These are phyloP conservation scores for Drosophila engyochracea DNA, from an alignment of 2,888 invertebrate species.

Conservation along the genomic window DNA sequence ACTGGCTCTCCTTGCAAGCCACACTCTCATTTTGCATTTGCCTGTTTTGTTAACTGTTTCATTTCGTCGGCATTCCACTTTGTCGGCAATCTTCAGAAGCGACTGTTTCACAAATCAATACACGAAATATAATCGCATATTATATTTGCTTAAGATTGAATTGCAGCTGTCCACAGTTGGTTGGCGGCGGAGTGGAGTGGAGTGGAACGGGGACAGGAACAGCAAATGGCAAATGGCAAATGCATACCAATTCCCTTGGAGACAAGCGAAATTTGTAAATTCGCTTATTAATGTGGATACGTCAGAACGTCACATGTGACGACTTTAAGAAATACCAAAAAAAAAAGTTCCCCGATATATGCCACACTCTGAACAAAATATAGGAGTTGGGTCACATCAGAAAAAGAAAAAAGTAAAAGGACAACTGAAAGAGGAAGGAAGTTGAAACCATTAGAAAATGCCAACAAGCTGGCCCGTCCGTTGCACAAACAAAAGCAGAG, in stretches of 20 bases:
- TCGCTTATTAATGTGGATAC: slow-evolving; percentile 48
- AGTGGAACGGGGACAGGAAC: neutral
- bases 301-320: slow-evolving; percentile 56
- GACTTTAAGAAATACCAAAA: slow-evolving; percentile 56
- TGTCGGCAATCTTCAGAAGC: slow-evolving; percentile 46
- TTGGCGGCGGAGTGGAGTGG: neutral
- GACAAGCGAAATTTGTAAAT: slow-evolving; percentile 15
- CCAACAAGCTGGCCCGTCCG: slow-evolving; percentile 48
- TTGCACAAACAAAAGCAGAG: slow-evolving; percentile 50
- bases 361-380: slow-evolving; percentile 17
- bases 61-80: slow-evolving; percentile 42
- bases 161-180: slow-evolving; percentile 4
- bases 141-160: slow-evolving; percentile 38
- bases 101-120: slow-evolving; percentile 49
- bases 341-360: neutral
- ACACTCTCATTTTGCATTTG: neutral
- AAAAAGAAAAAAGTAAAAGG: slow-evolving; percentile 27
- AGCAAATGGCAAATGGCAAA: slow-evolving; percentile 11
- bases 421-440: slow-evolving; percentile 75
- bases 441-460: slow-evolving; percentile 81
- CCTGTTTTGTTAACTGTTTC: slow-evolving; percentile 17
- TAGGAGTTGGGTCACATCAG: neutral
- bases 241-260: slow-evolving; percentile 26
- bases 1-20: slow-evolving; percentile 9
- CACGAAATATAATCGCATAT: slow-evolving; percentile 8